phyloP scores from a whole-genome alignment of 2,888 invertebrate genomes.

The Cerastis leucographa region DNA sequence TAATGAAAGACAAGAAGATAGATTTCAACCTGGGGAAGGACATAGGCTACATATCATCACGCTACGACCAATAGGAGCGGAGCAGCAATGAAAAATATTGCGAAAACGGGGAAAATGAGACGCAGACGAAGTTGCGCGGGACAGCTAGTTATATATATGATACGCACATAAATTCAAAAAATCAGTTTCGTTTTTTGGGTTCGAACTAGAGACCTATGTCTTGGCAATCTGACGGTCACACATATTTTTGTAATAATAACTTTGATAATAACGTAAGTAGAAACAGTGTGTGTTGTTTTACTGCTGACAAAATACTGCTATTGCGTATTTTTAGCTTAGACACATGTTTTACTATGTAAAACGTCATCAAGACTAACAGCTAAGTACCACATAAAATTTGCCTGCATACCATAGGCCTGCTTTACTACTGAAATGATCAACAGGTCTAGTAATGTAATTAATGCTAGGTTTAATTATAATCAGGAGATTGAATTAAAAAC shows the following conservation, averaged over 20 bases:
- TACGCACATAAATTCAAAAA: too few species aligned
- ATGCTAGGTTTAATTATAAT: constrained; percentile 26
- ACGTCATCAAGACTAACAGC: not conserved
- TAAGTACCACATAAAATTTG: not conserved
- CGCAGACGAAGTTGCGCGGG: too few species aligned
- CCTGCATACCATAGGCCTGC: not conserved
- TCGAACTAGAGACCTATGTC: too few species aligned
- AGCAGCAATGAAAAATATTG: too few species aligned
- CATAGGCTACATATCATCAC: too few species aligned
- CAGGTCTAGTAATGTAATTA: constrained; percentile 6
- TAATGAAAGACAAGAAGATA: too few species aligned
- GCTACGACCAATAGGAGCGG: too few species aligned
- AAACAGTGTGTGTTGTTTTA: not conserved
- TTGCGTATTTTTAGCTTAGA: not conserved
- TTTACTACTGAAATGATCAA: constrained; percentile 1
- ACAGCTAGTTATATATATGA: too few species aligned
- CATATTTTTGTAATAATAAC: not conserved
- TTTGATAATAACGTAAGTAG: not conserved
- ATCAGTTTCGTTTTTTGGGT: too few species aligned
- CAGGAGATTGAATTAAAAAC: constrained; percentile 43
- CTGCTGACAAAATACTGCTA: not conserved
- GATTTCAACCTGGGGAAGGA: too few species aligned
- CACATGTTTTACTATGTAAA: not conserved
- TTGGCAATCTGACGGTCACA: too few species aligned
- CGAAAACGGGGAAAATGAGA: too few species aligned